Evolutionary conservation across 2,113 vertebrate species (phyloP).

Genomic region (Penelope pileata): DNA sequence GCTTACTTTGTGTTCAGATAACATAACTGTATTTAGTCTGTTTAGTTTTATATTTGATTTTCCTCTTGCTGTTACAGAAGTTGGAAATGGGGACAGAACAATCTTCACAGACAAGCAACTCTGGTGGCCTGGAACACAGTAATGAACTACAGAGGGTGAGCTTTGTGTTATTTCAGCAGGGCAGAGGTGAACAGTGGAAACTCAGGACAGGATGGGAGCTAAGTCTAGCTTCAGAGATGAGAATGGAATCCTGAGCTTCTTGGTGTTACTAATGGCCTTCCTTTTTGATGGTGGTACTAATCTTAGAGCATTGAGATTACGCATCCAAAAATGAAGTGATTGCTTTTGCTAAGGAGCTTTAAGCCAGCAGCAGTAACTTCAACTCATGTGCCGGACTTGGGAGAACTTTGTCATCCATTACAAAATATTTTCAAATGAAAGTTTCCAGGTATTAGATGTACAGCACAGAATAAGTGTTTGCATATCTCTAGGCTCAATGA

Average conservation of each 20-base stretch:
- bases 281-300: neutral
- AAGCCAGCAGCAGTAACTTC: neutral
- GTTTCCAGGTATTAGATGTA: neutral
- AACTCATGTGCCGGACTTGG: neutral
- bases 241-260: fast-evolving
- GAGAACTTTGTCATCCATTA: neutral
- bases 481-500: neutral
- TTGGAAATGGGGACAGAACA: constrained; percentile 49
- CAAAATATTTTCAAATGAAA: fast-evolving
- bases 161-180: neutral
- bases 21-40: fast-evolving
- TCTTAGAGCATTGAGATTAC: neutral
- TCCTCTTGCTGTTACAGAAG: constrained; percentile 73
- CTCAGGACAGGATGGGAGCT: neutral
- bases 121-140: constrained; percentile 70
- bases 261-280: neutral
- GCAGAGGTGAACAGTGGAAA: neutral
- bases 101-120: constrained; percentile 54
- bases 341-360: neutral
- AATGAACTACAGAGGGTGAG: constrained; percentile 84
- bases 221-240: neutral
- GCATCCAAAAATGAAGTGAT: fast-evolving
- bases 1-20: neutral
- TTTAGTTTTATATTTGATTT: neutral
- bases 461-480: neutral